Evolutionary conservation across 2,113 vertebrate genomes (phyloP).

Genomic region (Menidia beryllina): DNA sequence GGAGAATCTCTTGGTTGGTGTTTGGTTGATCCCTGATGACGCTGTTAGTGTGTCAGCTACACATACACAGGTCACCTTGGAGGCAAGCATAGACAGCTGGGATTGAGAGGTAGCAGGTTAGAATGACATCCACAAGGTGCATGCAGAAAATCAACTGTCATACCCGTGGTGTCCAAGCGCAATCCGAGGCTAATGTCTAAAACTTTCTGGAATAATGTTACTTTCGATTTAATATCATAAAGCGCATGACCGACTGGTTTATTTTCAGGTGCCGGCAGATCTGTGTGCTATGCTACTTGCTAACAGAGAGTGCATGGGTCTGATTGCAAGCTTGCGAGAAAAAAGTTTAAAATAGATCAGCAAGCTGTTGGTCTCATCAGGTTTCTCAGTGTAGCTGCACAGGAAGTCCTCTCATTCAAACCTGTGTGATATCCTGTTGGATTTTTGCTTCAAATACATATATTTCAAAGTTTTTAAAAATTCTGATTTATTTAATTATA

Average conservation of each 20-base stretch:
- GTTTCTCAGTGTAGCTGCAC: constrained; percentile 30
- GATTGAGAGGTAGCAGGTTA: constrained; percentile 1
- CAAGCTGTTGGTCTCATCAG: constrained; percentile 22
- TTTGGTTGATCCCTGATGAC: neutral
- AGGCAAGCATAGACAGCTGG: constrained; percentile 21
- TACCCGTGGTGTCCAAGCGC: constrained; percentile 45
- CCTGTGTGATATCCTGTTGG: neutral
- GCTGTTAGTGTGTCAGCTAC: constrained; percentile 12
- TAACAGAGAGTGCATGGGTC: neutral
- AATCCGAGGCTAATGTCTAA: constrained; percentile 4
- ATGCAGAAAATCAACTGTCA: constrained; percentile 21
- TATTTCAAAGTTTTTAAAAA: no score
- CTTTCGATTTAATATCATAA: neutral
- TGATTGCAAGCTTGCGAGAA: constrained; percentile 14
- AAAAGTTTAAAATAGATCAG: constrained; percentile 73
- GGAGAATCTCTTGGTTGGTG: no score
- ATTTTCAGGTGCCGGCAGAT: constrained; percentile 13
- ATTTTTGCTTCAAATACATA: no score
- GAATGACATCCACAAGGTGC: constrained; percentile 16
- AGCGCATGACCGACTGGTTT: constrained; percentile 3
- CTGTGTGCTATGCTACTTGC: constrained; percentile 36
- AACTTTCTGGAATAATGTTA: neutral
- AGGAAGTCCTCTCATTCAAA: neutral
- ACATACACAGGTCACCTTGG: constrained; percentile 20
- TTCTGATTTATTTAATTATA: no score